phyloP scores from a whole-genome alignment of 2,797 vertebrate species.

The Sebastes vulpes region DNA sequence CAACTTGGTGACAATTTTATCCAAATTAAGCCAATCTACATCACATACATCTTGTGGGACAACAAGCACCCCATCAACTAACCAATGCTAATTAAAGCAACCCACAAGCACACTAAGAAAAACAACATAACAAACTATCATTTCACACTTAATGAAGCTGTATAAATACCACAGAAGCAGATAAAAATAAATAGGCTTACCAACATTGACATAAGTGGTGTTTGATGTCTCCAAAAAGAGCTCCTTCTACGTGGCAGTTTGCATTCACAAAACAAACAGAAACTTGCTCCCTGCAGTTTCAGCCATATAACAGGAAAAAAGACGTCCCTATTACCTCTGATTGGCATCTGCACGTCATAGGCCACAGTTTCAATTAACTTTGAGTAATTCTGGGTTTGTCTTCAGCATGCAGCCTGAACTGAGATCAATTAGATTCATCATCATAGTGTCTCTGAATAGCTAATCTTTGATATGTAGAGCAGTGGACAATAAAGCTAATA shows the following conservation, averaged over 20 bases:
- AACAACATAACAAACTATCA: background rate
- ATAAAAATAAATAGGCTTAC: background rate
- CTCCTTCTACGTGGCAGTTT: background rate
- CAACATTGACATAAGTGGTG: background rate
- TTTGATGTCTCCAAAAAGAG: conserved; percentile 7
- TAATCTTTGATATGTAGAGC: background rate
- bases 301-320: background rate
- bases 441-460: conserved; percentile 7
- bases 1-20: background rate
- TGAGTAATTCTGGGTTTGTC: background rate
- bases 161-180: background rate
- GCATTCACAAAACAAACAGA: background rate
- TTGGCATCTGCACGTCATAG: background rate
- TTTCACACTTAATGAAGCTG: background rate
- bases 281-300: background rate
- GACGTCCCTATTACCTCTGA: background rate
- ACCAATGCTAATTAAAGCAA: background rate
- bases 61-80: background rate
- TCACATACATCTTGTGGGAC: background rate
- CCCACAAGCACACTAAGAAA: background rate
- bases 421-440: conserved; percentile 2
- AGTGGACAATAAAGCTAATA: conserved; percentile 2
- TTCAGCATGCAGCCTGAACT: background rate
- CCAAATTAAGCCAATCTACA: background rate
- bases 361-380: background rate